Conservation (phyloP, 2,113 vertebrate species). For the Rynchops niger region DNA sequence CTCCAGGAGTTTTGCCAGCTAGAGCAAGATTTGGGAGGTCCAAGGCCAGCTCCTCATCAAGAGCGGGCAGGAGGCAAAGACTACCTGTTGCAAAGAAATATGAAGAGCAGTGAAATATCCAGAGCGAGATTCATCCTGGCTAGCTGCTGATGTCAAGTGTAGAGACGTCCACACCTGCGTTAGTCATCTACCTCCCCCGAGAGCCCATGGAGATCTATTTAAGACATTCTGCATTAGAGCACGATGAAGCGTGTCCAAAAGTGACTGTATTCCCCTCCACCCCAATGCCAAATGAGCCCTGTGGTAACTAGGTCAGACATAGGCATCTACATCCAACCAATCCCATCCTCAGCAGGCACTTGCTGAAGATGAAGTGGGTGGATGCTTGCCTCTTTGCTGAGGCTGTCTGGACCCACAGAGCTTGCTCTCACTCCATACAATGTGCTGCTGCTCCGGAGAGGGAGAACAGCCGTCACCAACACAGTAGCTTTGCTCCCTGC, state of each 20-base stretch:
- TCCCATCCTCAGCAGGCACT: neutral
- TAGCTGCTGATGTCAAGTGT: neutral
- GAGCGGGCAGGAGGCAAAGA: neutral
- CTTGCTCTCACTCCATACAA: neutral
- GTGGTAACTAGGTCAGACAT: neutral
- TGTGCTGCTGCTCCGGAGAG: neutral
- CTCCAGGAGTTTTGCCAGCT: neutral
- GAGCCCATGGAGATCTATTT: neutral
- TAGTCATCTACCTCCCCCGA: neutral
- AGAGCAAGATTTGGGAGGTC: neutral
- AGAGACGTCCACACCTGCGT: neutral
- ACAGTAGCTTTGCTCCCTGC: neutral
- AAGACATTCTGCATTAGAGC: neutral
- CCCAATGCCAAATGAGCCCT: neutral
- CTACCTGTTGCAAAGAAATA: constrained; percentile 15
- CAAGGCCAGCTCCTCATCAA: neutral
- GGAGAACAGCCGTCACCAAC: neutral
- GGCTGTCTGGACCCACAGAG: neutral
- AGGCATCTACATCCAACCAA: neutral
- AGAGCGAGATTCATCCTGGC: neutral
- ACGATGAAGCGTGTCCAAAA: neutral
- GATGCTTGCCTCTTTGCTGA: neutral
- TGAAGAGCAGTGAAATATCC: neutral
- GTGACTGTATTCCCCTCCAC: neutral
- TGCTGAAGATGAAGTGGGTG: neutral